Evolutionary conservation across 2,113 vertebrate species (phyloP).

Genomic region (Aegotheles bennettii): DNA sequence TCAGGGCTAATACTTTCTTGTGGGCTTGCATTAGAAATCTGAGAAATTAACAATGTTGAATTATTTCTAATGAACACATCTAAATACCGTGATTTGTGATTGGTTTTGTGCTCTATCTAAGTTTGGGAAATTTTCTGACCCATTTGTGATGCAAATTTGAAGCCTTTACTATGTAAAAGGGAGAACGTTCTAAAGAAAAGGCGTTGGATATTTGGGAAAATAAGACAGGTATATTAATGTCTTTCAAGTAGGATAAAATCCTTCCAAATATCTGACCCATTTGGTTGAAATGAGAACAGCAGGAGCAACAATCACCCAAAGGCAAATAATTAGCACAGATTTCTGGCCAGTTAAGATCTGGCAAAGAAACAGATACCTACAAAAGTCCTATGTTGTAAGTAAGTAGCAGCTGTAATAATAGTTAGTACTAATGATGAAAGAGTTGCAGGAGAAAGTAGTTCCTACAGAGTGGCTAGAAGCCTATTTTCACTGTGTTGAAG

Average conservation of each 20-base stretch:
- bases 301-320: neutral
- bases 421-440: neutral
- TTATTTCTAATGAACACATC: neutral
- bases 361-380: neutral
- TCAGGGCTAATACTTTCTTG: neutral
- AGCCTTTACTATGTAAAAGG: neutral
- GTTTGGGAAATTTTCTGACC: neutral
- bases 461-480: neutral
- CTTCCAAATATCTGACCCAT: neutral
- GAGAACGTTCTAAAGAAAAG: neutral
- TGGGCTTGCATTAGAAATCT: neutral
- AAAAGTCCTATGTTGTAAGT: neutral
- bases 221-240: neutral
- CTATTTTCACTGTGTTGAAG: neutral
- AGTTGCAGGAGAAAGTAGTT: neutral
- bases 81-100: neutral
- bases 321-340: constrained; percentile 35
- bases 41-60: neutral
- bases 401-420: neutral
- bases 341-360: neutral
- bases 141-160: neutral
- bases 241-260: neutral
- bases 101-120: neutral
- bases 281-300: neutral
- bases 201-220: neutral